Conservation (phyloP, 1,140 invertebrate species). For the Anastrepha ludens region DNA sequence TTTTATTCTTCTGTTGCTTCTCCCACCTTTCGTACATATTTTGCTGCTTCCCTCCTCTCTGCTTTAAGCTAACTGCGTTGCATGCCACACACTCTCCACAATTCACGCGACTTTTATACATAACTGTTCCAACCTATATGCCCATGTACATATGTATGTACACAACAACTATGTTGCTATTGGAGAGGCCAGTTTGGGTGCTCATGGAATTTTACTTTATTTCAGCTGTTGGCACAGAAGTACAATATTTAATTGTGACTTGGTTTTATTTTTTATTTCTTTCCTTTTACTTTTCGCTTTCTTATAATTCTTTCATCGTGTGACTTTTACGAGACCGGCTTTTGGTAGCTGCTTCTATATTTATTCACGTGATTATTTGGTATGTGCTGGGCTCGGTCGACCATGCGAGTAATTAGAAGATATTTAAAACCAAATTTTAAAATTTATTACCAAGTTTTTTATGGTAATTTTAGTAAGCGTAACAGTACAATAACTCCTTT, state of each 20-base stretch:
- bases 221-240: background rate
- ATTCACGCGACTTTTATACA: background rate
- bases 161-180: background rate
- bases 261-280: background rate
- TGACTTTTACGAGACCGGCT: background rate
- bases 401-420: too few relatives aligned
- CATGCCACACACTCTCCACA: constrained; percentile 34
- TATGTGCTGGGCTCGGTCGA: too few relatives aligned
- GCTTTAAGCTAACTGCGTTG: background rate
- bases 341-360: background rate
- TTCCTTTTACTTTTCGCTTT: background rate
- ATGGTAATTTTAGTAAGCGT: too few relatives aligned
- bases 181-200: background rate
- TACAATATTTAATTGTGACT: background rate
- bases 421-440: too few relatives aligned
- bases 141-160: background rate
- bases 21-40: background rate
- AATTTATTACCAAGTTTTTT: too few relatives aligned
- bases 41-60: background rate
- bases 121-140: background rate
- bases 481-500: too few relatives aligned
- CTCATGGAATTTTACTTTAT: background rate
- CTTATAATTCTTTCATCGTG: background rate
- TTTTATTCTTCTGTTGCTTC: background rate
- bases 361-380: background rate